These are phyloP conservation scores for Spodoptera picta DNA, from an alignment of 2,888 invertebrate genomes.

Conservation along the genomic window DNA sequence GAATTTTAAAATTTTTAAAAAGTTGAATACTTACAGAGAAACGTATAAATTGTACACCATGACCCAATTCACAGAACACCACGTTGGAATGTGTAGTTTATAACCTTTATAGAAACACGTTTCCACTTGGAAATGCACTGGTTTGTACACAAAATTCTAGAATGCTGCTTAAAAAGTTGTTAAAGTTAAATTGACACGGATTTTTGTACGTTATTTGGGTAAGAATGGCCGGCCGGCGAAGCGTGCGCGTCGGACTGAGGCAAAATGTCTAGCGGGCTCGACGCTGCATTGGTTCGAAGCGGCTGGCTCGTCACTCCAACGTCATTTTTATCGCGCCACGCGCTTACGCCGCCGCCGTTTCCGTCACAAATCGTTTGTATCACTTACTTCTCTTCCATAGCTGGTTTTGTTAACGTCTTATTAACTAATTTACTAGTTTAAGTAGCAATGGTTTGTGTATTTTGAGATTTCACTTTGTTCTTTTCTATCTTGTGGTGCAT, in stretches of 20 bases:
- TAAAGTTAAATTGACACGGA: conserved; percentile 43
- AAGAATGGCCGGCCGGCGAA: conserved; percentile 72
- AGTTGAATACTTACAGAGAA: conserved; percentile 57
- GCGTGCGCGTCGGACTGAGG: conserved; percentile 65
- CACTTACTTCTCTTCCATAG: conserved; percentile 34
- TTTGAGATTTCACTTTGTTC: conserved; percentile 19
- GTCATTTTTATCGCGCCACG: conserved; percentile 77
- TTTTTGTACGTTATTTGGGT: conserved; percentile 52
- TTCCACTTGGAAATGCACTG: conserved; percentile 48
- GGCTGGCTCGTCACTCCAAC: conserved; percentile 67
- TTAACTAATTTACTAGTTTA: conserved; percentile 7
- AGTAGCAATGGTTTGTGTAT: conserved; percentile 35
- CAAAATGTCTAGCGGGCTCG: conserved; percentile 57
- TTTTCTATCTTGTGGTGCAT: conserved; percentile 8
- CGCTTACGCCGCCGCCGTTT: conserved; percentile 75
- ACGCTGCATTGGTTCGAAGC: conserved; percentile 63
- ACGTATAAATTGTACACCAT: conserved; percentile 57
- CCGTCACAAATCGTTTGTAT: conserved; percentile 30
- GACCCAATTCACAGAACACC: conserved; percentile 69
- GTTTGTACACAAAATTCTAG: conserved; percentile 33
- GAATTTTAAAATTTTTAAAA: conserved; percentile 24
- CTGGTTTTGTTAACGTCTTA: conserved; percentile 29
- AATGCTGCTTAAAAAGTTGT: conserved; percentile 25
- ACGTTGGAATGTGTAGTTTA: conserved; percentile 57
- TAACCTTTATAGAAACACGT: conserved; percentile 65